Evolutionary conservation across 2,888 invertebrate genomes (phyloP).

Genomic region (Volucella inanis): DNA sequence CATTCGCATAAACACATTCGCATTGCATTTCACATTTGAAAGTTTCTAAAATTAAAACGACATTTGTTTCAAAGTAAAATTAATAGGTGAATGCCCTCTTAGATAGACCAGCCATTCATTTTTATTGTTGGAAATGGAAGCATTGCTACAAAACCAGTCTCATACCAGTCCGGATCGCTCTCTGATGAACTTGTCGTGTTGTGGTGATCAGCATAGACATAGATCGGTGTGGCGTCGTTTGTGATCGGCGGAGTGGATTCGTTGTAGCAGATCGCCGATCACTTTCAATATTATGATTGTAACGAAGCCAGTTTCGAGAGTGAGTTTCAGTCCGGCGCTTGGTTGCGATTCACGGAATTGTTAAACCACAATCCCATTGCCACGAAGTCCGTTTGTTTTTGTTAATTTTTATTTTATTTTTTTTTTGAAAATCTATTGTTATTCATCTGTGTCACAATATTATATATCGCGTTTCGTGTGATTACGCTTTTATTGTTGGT

Average conservation of each 20-base stretch:
- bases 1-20: too few species aligned
- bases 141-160: constrained; percentile 25
- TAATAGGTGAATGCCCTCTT: constrained; percentile 17
- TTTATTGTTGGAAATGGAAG: constrained; percentile 5
- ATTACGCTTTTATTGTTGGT: background rate
- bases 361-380: too few species aligned
- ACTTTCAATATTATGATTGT: constrained; percentile 50
- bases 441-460: constrained; percentile 3
- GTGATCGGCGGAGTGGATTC: constrained; percentile 8
- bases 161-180: constrained; percentile 20
- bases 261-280: constrained; percentile 46
- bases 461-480: background rate
- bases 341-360: constrained; percentile 19
- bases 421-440: background rate
- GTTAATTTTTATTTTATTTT: background rate
- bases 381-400: background rate
- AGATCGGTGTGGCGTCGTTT: background rate
- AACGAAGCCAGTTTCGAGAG: constrained; percentile 36
- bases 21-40: too few species aligned
- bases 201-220: background rate
- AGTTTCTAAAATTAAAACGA: too few species aligned
- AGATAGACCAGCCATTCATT: constrained; percentile 3
- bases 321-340: constrained; percentile 33
- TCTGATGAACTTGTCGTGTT: constrained; percentile 24
- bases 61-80: constrained; percentile 3